Evolutionary conservation across 2,113 vertebrate genomes (phyloP).

Genomic region (Calypte anna): DNA sequence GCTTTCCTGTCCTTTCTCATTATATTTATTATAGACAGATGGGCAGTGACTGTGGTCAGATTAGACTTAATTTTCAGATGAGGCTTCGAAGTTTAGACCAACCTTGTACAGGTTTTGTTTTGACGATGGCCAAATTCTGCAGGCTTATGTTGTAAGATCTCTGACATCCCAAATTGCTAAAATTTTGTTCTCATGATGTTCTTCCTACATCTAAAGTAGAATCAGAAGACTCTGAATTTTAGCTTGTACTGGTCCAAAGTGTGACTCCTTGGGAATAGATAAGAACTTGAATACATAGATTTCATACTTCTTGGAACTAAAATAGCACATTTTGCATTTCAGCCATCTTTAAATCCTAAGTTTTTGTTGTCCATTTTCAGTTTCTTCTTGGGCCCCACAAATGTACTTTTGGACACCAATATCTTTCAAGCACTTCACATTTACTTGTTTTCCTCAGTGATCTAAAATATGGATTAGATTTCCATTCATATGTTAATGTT

Average conservation of each 20-base stretch:
- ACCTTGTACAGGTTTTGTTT: not conserved
- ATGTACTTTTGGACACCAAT: not conserved
- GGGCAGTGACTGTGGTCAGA: not conserved
- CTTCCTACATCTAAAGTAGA: not conserved
- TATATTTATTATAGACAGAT: not conserved
- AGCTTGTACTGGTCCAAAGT: not conserved
- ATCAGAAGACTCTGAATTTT: not conserved
- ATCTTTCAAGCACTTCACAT: not conserved
- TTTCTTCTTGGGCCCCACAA: not conserved
- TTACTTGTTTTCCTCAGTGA: constrained; percentile 18
- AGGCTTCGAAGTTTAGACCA: not conserved
- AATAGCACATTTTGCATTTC: not conserved
- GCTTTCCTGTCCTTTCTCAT: not conserved
- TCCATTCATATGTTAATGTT: constrained; percentile 37
- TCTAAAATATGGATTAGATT: constrained; percentile 22
- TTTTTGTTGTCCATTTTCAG: not conserved
- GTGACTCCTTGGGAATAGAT: not conserved
- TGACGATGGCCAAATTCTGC: not conserved
- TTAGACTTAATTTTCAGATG: not conserved
- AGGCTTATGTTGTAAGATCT: not conserved
- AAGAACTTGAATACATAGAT: not conserved
- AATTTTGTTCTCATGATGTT: not conserved
- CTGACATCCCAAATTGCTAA: not conserved
- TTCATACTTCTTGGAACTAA: not conserved
- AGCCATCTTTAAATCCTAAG: not conserved